Conservation (phyloP, 2,113 vertebrate species). For the Myrmecobius fasciatus region DNA sequence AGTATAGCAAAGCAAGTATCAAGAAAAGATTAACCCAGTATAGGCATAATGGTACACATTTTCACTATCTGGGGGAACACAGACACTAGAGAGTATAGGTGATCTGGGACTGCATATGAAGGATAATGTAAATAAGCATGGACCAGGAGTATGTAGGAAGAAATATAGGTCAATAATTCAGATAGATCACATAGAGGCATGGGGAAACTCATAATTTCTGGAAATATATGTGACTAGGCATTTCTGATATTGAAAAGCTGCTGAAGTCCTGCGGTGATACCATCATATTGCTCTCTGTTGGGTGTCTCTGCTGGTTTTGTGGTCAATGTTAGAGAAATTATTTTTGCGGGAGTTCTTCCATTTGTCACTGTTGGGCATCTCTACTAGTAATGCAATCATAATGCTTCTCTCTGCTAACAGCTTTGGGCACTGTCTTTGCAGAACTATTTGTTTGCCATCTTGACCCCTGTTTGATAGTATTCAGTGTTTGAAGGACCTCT, state of each 20-base stretch:
- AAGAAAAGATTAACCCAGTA: neutral
- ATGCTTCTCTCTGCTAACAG: neutral
- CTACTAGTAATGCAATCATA: neutral
- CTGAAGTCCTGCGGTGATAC: neutral
- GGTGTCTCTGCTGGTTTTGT: neutral
- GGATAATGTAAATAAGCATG: neutral
- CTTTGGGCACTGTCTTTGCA: neutral
- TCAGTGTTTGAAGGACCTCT: neutral
- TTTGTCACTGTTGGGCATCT: neutral
- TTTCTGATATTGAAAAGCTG: neutral
- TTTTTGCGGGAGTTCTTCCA: neutral
- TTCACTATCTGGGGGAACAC: no score
- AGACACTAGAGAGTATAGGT: neutral
- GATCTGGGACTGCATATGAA: neutral
- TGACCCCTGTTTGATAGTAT: neutral
- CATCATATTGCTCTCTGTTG: neutral
- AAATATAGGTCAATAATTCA: neutral
- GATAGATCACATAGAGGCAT: neutral
- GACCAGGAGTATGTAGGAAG: neutral
- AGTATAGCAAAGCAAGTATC: neutral
- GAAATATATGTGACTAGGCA: neutral
- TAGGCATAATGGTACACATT: no score
- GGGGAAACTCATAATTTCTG: neutral
- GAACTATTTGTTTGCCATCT: neutral
- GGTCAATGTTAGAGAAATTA: neutral